These are phyloP conservation scores for Nipponacmea schrenckii DNA, from an alignment of 2,888 invertebrate genomes.

Conservation along the genomic window DNA sequence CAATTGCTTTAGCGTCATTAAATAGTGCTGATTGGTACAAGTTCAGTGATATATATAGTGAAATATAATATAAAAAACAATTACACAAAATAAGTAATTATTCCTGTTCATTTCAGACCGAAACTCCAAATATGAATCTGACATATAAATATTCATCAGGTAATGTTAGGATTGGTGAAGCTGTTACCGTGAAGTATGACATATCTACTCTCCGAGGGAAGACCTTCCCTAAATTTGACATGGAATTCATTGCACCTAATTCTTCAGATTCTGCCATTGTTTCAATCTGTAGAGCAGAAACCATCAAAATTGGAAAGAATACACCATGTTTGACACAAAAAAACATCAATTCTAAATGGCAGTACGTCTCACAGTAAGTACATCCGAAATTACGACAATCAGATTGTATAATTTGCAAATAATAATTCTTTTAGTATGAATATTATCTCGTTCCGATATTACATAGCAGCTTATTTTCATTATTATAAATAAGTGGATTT, in stretches of 20 bases:
- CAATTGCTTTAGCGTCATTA: constrained; percentile 7
- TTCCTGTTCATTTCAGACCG: constrained; percentile 32
- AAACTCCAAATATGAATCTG: constrained; percentile 40
- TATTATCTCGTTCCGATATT: too few relatives aligned
- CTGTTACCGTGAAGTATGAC: constrained; percentile 39
- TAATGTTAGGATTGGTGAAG: constrained; percentile 34
- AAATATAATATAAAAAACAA: background rate
- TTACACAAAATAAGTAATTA: background rate
- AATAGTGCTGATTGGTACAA: too few relatives aligned
- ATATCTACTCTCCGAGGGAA: constrained; percentile 43
- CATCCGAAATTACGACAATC: background rate
- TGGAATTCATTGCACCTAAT: constrained; percentile 59
- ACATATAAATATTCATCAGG: constrained; percentile 25
- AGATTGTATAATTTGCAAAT: too few relatives aligned
- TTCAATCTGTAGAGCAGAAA: constrained; percentile 48
- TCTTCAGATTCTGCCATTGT: constrained; percentile 32
- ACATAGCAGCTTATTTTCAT: too few relatives aligned
- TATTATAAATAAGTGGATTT: too few relatives aligned
- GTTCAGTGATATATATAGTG: constrained; percentile 5
- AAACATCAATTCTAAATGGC: constrained; percentile 38
- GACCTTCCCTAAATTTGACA: constrained; percentile 47
- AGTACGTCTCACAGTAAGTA: constrained; percentile 42
- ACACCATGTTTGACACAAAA: constrained; percentile 53
- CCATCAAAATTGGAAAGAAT: constrained; percentile 54
- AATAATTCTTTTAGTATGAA: too few relatives aligned